phyloP scores from a whole-genome alignment of 1,140 invertebrate genomes.

The Drosophila pachea region DNA sequence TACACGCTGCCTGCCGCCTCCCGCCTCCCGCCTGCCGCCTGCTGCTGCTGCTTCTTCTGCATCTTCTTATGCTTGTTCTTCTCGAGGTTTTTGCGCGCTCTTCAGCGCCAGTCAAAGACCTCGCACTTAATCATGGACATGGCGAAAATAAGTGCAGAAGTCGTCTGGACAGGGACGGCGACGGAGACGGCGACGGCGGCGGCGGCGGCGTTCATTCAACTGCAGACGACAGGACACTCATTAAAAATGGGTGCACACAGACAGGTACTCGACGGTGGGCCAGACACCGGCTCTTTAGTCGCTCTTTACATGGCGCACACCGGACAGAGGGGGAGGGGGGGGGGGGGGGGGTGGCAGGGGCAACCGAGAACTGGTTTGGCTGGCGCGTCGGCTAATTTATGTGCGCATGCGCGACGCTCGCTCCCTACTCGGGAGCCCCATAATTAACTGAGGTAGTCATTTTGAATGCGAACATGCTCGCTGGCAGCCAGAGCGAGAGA shows the following conservation, averaged over 20 bases:
- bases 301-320: slow-evolving; percentile 54
- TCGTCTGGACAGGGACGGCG: slow-evolving; percentile 14
- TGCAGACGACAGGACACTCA: slow-evolving; percentile 77
- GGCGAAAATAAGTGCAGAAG: slow-evolving; percentile 64
- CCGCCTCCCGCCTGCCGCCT: slow-evolving; percentile 6
- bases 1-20: slow-evolving; percentile 36
- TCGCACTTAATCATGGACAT: slow-evolving; percentile 69
- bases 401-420: slow-evolving; percentile 70
- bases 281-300: slow-evolving; percentile 18
- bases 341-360: background rate
- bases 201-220: slow-evolving; percentile 71
- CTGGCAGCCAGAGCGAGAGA: slow-evolving; percentile 27
- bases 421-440: slow-evolving; percentile 78
- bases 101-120: slow-evolving; percentile 73
- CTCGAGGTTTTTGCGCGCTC: slow-evolving; percentile 20
- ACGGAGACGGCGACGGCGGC: background rate
- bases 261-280: slow-evolving; percentile 36
- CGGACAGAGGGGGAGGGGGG: background rate
- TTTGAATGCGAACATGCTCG: slow-evolving; percentile 68
- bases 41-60: slow-evolving; percentile 10
- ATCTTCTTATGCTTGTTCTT: slow-evolving; percentile 10
- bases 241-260: slow-evolving; percentile 72
- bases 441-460: slow-evolving; percentile 79
- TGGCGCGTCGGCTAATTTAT: slow-evolving; percentile 67
- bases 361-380: slow-evolving; percentile 47